Percentiles rank a stretch among this genome's conserved stretches.
Conservation (phyloP, 53 echinoderm and acorn worm species). For the Antedon mediterranea region DNA sequence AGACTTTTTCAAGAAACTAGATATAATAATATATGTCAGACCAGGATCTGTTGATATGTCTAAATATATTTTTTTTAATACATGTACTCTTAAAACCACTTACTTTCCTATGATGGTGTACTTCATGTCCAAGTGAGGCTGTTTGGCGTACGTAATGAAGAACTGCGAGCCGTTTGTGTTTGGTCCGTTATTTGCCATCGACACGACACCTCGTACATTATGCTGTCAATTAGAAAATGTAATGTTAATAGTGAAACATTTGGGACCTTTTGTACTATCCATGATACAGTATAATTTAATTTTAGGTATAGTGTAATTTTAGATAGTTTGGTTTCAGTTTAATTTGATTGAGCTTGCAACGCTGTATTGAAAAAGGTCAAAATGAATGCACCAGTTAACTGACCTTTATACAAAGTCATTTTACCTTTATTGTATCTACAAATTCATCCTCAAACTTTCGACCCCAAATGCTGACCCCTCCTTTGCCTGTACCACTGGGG, state of each 20-base stretch:
- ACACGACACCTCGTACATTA: constrained; percentile 85
- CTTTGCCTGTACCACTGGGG: constrained; percentile 82
- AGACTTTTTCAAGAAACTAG: background rate
- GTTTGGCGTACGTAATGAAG: constrained; percentile 91
- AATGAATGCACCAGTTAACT: background rate
- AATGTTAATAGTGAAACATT: too few relatives aligned
- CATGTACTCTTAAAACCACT: constrained; percentile 7
- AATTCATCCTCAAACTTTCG: constrained; percentile 88
- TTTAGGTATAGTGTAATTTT: too few relatives aligned
- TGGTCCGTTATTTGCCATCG: constrained; percentile 96
- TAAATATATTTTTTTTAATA: too few relatives aligned
- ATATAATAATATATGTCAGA: background rate
- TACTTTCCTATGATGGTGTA: constrained; percentile 95
- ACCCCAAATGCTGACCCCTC: constrained; percentile 86
- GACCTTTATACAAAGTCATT: too few relatives aligned
- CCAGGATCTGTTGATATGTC: background rate
- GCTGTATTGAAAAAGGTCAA: too few relatives aligned
- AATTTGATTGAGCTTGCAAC: too few relatives aligned
- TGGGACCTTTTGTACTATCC: too few relatives aligned
- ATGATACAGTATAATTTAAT: too few relatives aligned
- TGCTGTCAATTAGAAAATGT: constrained; percentile 32
- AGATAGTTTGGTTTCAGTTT: too few relatives aligned
- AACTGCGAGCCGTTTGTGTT: constrained; percentile 90
- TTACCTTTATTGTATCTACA: constrained; percentile 67
- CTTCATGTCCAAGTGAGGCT: constrained; percentile 94